Evolutionary conservation across 2,113 vertebrate genomes (phyloP).

Genomic region (Myrmecobius fasciatus): DNA sequence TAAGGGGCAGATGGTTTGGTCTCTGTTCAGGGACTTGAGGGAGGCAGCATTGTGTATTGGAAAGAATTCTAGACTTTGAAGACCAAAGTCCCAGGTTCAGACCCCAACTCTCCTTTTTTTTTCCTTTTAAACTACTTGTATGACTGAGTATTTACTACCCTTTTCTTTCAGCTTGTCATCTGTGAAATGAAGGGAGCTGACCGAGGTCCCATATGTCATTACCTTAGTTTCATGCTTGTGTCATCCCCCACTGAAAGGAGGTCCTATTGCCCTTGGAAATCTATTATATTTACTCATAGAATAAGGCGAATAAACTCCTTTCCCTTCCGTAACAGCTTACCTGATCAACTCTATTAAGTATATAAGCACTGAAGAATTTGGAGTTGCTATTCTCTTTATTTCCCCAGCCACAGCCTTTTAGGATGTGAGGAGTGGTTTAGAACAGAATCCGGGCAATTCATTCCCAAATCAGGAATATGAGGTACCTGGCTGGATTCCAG

Average conservation of each 20-base stretch:
- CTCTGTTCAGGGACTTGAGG: background rate
- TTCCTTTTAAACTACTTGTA: background rate
- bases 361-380: background rate
- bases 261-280: background rate
- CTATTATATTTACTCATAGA: background rate
- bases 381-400: background rate
- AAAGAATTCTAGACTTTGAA: background rate
- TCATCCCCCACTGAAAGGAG: background rate
- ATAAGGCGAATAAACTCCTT: background rate
- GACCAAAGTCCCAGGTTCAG: background rate
- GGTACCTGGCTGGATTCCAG: background rate
- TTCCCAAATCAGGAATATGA: background rate
- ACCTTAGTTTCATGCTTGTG: background rate
- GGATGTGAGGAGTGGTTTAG: background rate
- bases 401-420: background rate
- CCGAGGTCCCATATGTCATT: background rate
- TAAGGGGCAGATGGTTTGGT: constrained; percentile 4
- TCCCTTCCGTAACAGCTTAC: background rate
- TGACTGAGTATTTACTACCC: background rate
- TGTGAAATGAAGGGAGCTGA: background rate
- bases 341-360: background rate
- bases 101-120: background rate
- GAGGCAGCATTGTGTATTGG: background rate
- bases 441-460: background rate
- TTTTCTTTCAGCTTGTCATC: background rate